Conservation (phyloP, 2,797 vertebrate species). For the Gouania willdenowi region DNA sequence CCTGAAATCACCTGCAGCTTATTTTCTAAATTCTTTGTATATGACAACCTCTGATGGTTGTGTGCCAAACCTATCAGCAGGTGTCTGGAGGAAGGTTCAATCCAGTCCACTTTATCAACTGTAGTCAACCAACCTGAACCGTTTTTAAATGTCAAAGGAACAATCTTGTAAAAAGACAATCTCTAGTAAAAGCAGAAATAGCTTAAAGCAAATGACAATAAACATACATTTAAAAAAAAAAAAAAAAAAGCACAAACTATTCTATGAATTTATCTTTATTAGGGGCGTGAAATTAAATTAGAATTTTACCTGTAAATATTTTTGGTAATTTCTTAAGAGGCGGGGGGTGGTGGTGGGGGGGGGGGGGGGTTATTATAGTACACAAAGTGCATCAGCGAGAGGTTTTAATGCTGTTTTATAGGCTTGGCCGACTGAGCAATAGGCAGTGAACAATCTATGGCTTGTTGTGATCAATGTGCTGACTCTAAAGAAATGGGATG, state of each 20-base stretch:
- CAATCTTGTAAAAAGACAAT: constrained; percentile 72
- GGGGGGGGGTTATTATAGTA: constrained; percentile 27
- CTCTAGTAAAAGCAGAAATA: constrained; percentile 55
- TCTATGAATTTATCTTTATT: constrained; percentile 53
- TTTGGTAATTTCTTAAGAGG: constrained; percentile 52
- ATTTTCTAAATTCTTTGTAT: neutral
- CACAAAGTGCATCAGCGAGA: no score
- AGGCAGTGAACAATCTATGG: constrained; percentile 69
- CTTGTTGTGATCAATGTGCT: constrained; percentile 45
- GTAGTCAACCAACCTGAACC: constrained; percentile 44
- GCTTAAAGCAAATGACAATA: constrained; percentile 47
- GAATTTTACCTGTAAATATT: constrained; percentile 62
- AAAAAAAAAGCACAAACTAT: constrained; percentile 66
- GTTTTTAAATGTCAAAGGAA: constrained; percentile 52
- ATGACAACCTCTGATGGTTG: neutral
- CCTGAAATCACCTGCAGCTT: neutral
- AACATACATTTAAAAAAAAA: constrained; percentile 35
- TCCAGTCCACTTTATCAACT: constrained; percentile 20
- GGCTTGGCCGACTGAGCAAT: constrained; percentile 46
- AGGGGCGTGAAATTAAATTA: constrained; percentile 16
- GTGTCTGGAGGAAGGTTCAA: constrained; percentile 7
- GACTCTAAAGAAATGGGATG: constrained; percentile 34
- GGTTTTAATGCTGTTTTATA: constrained; percentile 17
- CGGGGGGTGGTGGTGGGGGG: neutral
- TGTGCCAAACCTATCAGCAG: constrained; percentile 36